Percentiles rank a stretch among this genome's conserved stretches.
Conservation (phyloP, 2,113 vertebrate genomes). For the Tragelaphus scriptus region DNA sequence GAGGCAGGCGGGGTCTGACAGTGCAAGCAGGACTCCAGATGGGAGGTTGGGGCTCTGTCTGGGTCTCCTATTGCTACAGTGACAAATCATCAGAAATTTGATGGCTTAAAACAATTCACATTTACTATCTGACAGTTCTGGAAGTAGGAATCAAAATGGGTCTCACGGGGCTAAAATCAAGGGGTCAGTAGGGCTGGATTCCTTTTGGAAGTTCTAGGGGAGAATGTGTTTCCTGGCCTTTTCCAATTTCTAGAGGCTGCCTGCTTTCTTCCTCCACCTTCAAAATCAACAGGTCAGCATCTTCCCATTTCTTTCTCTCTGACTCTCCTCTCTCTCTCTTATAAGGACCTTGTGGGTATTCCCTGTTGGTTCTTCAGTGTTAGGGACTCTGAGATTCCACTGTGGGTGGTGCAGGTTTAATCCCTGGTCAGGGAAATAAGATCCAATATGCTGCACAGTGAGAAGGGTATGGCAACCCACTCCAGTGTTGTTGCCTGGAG, state of each 20-base stretch:
- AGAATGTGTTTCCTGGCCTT: background rate
- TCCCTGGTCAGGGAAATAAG: background rate
- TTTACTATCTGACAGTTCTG: background rate
- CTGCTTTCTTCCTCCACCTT: background rate
- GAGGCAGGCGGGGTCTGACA: background rate
- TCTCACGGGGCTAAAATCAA: background rate
- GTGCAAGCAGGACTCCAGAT: background rate
- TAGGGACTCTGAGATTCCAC: background rate
- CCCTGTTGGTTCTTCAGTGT: background rate
- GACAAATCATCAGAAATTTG: background rate
- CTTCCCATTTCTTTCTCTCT: background rate
- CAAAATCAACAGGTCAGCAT: background rate
- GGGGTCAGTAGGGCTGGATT: background rate
- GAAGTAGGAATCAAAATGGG: background rate
- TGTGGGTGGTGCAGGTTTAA: background rate
- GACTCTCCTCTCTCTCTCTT: background rate
- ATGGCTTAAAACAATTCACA: background rate
- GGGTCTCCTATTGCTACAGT: background rate
- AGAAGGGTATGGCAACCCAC: background rate
- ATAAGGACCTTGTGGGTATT: background rate
- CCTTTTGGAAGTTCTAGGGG: background rate
- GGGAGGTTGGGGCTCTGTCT: background rate
- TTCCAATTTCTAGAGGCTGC: background rate
- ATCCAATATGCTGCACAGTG: background rate
- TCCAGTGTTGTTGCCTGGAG: background rate